These are phyloP conservation scores for Drymodes brunneopygia DNA, from an alignment of 2,113 vertebrate species.

Conservation along the genomic window DNA sequence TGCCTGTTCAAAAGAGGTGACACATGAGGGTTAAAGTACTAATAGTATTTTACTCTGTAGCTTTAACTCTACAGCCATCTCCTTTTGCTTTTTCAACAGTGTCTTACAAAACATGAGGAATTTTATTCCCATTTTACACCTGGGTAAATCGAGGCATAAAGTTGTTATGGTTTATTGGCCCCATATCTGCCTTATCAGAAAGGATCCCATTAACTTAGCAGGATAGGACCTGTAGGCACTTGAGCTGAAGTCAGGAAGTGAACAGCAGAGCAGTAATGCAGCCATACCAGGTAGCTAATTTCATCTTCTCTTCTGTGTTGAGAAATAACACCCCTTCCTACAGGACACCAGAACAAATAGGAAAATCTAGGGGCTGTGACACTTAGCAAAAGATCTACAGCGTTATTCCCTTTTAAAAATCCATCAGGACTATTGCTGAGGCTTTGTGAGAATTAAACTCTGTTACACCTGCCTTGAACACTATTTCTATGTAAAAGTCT, in stretches of 20 bases:
- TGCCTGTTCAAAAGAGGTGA: neutral
- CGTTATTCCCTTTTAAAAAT: conserved; percentile 21
- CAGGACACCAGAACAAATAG: conserved; percentile 28
- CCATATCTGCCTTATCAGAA: conserved; percentile 31
- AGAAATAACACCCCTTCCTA: conserved; percentile 28
- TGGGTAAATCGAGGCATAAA: conserved; percentile 46
- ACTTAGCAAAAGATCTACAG: neutral
- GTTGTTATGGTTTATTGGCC: conserved; percentile 31
- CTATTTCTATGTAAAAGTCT: conserved; percentile 18
- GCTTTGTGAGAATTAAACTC: conserved; percentile 30
- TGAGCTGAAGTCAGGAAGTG: conserved; percentile 3
- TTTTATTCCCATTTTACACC: conserved; percentile 50
- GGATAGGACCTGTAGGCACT: conserved; percentile 14
- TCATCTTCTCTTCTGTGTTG: neutral
- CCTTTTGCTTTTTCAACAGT: neutral
- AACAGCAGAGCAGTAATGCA: neutral
- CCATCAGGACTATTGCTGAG: neutral
- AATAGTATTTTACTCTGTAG: neutral
- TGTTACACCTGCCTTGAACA: neutral
- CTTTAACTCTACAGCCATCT: neutral
- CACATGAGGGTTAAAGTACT: neutral
- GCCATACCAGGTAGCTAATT: conserved; percentile 12
- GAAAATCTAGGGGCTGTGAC: neutral
- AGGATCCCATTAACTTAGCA: conserved; percentile 32
- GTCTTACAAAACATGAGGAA: neutral